These are phyloP conservation scores for Todiramphus chloris DNA, from an alignment of 2,113 vertebrate genomes.

Conservation along the genomic window DNA sequence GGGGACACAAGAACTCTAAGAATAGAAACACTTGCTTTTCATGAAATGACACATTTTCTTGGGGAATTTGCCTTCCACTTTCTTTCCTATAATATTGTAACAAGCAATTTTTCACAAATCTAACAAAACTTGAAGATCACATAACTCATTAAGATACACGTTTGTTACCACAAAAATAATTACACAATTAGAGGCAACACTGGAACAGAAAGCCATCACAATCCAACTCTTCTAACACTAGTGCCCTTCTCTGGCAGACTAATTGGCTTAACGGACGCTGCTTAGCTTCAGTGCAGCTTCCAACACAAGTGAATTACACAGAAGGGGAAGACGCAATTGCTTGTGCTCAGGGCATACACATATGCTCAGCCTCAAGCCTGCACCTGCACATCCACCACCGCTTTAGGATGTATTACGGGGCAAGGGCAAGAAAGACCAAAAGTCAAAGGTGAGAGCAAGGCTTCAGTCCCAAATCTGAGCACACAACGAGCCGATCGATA, in stretches of 20 bases:
- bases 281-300: not conserved
- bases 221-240: not conserved
- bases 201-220: not conserved
- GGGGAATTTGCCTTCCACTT: not conserved
- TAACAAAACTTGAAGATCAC: not conserved
- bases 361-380: not conserved
- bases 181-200: not conserved
- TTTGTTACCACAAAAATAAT: not conserved
- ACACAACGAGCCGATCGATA: rapidly evolving
- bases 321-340: not conserved
- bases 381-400: not conserved
- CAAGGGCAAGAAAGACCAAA: not conserved
- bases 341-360: not conserved
- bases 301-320: not conserved
- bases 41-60: not conserved
- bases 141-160: not conserved
- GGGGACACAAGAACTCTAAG: not conserved
- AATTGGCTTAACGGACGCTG: not conserved
- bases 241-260: not conserved
- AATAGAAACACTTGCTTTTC: not conserved
- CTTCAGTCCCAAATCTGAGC: not conserved
- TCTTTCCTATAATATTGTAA: not conserved
- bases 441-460: not conserved
- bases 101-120: not conserved
- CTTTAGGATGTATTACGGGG: not conserved